phyloP scores from a whole-genome alignment of 2,888 invertebrate genomes.

The Pollenia griseotomentosa region DNA sequence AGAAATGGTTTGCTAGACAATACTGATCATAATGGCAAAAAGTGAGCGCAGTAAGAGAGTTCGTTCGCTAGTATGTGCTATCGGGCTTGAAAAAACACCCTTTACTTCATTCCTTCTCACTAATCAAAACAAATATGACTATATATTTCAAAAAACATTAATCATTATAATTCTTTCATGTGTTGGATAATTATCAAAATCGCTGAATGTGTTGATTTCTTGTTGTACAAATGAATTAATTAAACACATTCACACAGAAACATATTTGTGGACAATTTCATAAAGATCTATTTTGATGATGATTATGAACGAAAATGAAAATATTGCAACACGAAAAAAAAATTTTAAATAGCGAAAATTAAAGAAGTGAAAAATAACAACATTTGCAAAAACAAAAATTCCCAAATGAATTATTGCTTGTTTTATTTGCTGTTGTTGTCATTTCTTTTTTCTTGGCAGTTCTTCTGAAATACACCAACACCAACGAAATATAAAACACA shows the following conservation, averaged over 20 bases:
- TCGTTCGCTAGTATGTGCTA: too few species aligned
- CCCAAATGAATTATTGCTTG: conserved; percentile 62
- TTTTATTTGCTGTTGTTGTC: conserved; percentile 15
- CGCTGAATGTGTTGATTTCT: conserved; percentile 63
- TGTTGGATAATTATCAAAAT: conserved; percentile 47
- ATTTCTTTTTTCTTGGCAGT: conserved; percentile 46
- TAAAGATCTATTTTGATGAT: conserved; percentile 43
- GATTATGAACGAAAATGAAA: conserved; percentile 13
- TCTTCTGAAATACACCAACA: conserved; percentile 47
- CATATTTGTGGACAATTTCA: conserved; percentile 51
- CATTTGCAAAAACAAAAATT: conserved; percentile 55
- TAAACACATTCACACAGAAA: background rate
- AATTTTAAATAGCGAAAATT: conserved; percentile 4
- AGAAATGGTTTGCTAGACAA: too few species aligned
- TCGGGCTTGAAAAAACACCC: background rate
- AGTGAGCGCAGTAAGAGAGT: too few species aligned
- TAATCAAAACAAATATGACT: background rate
- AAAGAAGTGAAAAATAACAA: conserved; percentile 15
- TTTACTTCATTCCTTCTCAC: background rate
- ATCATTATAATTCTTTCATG: conserved; percentile 21
- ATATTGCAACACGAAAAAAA: background rate
- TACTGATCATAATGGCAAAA: too few species aligned
- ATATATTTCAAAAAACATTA: background rate
- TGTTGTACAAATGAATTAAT: conserved; percentile 63
- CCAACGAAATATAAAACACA: background rate